Base-by-base conservation (phyloP, 2,888 invertebrate genomes). In the Rambutsinella grinnellia region DNA sequence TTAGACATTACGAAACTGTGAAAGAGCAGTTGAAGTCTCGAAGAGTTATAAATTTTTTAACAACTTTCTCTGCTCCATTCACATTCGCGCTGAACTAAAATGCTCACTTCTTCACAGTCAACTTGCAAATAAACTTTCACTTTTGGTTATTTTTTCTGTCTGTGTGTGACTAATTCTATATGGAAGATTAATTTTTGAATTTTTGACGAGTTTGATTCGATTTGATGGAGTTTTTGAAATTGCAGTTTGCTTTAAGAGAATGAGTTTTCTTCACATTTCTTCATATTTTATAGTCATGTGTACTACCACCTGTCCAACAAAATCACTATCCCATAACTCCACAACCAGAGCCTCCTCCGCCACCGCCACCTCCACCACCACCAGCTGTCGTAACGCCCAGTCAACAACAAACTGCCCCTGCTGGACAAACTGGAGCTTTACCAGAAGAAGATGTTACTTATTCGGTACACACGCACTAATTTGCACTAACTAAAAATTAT, bases 291-390 rank as follows among this genome's bases (percentile, higher is more conserved):
- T 57, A 75, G 75, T 75, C 68, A 27, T 76, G 62, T 70, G 47
- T 63, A 63, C n/a, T n/a, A n/a, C 75, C 75, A 49, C 76, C 76
- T 54, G 53, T 54, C 60, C 69, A 69, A 44, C 76, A 76, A 65
- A 76, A 76, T 60, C 76, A 76, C 58, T 69, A 65, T 36, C 69
- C 65, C 46, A 56, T 65, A 26, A 60, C 69, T 47, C 69, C 76
- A 56, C 70, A 76, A 61, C 76, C 62, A 47, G 47, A 36, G 54
- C 57, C 51, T 15, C 60, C 66, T 17, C 54, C 67, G 17, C 53
- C 36, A 15, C 62, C 54, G n/a, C 46, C 36, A 17, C n/a, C n/a
- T n/a, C n/a, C n/a, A n/a, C 49, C 49, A 21, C 54, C 54, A 24
- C 66, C 66, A 26, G 66, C 72, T 47, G 66, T 60, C 21, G 65